Percentiles rank a stretch among this genome's conserved stretches.
phyloP scores from a whole-genome alignment of 2,113 vertebrate species.

The Pao palembangensis region DNA sequence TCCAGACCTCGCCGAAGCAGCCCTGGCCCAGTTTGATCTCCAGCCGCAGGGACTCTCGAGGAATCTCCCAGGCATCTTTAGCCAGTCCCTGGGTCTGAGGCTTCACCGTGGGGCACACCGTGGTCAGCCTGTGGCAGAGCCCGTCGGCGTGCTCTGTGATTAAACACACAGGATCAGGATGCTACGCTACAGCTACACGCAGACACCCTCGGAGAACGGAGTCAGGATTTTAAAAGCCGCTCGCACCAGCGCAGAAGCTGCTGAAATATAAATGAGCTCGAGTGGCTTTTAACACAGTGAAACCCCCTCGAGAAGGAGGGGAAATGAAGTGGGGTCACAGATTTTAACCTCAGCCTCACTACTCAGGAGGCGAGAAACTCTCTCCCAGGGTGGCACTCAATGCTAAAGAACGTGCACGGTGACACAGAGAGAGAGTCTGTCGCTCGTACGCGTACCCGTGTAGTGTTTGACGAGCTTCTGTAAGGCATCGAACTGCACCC shows the following conservation, averaged over 20 bases:
- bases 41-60: conserved; percentile 90
- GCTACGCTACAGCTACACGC: neutral
- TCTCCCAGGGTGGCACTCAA: conserved; percentile 22
- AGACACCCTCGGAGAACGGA: neutral
- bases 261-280: conserved; percentile 51
- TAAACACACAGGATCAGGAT: neutral
- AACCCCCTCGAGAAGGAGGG: conserved; percentile 17
- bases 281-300: conserved; percentile 30
- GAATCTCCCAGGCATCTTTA: conserved; percentile 98
- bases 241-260: conserved; percentile 5
- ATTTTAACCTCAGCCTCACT: conserved; percentile 33
- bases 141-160: conserved; percentile 91
- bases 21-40: conserved; percentile 97
- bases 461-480: conserved; percentile 98
- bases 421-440: conserved; percentile 14
- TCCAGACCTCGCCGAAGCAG: conserved; percentile 99
- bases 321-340: conserved; percentile 30
- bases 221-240: neutral
- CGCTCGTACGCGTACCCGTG: conserved; percentile 77
- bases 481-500: conserved; percentile 93
- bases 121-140: conserved; percentile 92
- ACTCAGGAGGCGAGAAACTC: conserved; percentile 27
- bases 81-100: conserved; percentile 97
- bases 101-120: conserved; percentile 96
- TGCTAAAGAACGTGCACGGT: neutral